Percentiles rank a stretch among this genome's conserved stretches.
Evolutionary conservation across 1,140 invertebrate genomes (phyloP).

Genomic region (Cydia pomonella): DNA sequence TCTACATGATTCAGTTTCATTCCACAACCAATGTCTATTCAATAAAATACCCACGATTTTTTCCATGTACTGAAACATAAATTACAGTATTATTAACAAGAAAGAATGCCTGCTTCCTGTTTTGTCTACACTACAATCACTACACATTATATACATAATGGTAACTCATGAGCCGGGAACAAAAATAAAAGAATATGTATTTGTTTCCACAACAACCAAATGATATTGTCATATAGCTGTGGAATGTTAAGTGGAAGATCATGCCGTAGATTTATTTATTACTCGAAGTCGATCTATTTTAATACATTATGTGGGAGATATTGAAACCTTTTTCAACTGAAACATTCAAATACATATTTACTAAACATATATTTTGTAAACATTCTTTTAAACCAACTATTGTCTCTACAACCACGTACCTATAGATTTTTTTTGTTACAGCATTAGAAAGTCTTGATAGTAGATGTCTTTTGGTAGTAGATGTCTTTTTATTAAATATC

Average conservation of each 20-base stretch:
- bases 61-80: not conserved
- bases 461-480: too few species aligned
- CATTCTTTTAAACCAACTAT: not conserved
- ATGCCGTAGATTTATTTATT: slow-evolving; percentile 9
- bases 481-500: too few species aligned
- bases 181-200: not conserved
- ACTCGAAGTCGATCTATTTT: not conserved
- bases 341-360: not conserved
- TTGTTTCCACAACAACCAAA: not conserved
- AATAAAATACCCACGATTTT: not conserved
- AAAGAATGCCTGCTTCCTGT: not conserved
- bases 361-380: slow-evolving; percentile 4
- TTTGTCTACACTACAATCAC: not conserved
- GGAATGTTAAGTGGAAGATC: slow-evolving; percentile 24
- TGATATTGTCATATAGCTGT: not conserved
- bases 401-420: too few species aligned
- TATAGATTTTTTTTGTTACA: too few species aligned
- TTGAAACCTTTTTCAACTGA: not conserved
- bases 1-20: too few species aligned
- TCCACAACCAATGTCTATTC: too few species aligned
- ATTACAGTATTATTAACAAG: not conserved
- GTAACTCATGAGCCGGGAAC: not conserved
- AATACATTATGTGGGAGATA: not conserved
- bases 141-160: not conserved
- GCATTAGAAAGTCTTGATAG: too few species aligned